Conservation (phyloP, 2,797 vertebrate genomes). For the Pterois miles region DNA sequence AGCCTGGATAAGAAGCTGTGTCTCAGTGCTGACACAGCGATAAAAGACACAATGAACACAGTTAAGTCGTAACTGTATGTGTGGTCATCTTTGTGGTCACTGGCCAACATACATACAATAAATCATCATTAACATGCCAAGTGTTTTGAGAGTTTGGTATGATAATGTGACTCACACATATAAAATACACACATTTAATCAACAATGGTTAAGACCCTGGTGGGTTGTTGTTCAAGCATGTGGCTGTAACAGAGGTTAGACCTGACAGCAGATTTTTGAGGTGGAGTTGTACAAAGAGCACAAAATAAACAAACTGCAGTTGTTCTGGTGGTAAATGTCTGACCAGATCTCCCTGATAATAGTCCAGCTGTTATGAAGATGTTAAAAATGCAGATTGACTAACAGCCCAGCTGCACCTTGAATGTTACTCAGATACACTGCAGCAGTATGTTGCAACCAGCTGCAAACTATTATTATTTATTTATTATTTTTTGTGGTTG, state of each 20-base stretch:
- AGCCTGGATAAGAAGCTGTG: not conserved
- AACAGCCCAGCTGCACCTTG: not conserved
- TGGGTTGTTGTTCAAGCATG: slow-evolving; percentile 9
- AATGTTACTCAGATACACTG: not conserved
- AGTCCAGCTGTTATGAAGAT: not conserved
- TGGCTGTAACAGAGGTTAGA: slow-evolving; percentile 30
- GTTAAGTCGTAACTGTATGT: slow-evolving; percentile 13
- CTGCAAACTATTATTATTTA: not conserved
- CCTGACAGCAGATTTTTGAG: slow-evolving; percentile 33
- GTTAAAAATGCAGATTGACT: slow-evolving; percentile 2
- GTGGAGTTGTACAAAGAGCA: slow-evolving; percentile 13
- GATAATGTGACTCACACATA: slow-evolving; percentile 11
- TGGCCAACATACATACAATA: slow-evolving; percentile 10
- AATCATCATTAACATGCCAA: slow-evolving; percentile 24
- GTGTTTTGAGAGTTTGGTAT: slow-evolving; percentile 7
- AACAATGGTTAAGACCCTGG: slow-evolving; percentile 8
- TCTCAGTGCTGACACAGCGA: slow-evolving; percentile 17
- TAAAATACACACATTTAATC: not conserved
- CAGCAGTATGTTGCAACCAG: not conserved
- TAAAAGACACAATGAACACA: slow-evolving; percentile 12
- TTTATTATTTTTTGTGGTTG: not conserved
- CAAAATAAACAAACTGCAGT: not conserved
- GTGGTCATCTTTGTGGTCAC: slow-evolving; percentile 4
- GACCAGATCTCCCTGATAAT: slow-evolving; percentile 11
- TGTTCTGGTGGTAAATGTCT: not conserved